phyloP scores from a whole-genome alignment of 2,113 vertebrate genomes.

The Cyphomyrus discorhynchus region DNA sequence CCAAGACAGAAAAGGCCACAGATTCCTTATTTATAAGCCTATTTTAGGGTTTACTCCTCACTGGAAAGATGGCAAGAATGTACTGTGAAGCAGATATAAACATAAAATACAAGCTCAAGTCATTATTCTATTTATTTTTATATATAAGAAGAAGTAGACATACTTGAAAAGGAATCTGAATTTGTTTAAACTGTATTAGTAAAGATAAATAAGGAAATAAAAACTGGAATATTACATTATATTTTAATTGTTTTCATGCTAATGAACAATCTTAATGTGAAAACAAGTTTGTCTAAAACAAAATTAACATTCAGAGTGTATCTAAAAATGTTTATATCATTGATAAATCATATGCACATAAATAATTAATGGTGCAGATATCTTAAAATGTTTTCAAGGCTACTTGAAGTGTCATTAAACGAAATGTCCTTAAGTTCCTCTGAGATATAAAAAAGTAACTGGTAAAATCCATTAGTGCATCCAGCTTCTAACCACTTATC shows the following conservation, averaged over 20 bases:
- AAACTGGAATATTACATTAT: background rate
- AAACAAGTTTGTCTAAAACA: background rate
- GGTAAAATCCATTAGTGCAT: background rate
- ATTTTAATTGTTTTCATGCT: background rate
- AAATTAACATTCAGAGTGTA: background rate
- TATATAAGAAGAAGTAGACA: background rate
- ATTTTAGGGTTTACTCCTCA: conserved; percentile 57
- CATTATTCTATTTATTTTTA: background rate
- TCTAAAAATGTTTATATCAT: background rate
- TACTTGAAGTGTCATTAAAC: background rate
- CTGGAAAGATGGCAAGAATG: conserved; percentile 44
- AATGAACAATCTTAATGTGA: background rate
- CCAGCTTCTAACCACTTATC: background rate
- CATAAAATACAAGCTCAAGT: background rate
- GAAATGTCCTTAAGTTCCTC: background rate
- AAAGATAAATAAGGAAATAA: background rate
- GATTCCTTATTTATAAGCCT: conserved; percentile 73
- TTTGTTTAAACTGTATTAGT: background rate
- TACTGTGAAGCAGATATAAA: conserved; percentile 2
- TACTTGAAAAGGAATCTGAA: background rate
- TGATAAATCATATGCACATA: background rate
- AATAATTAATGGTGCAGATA: background rate
- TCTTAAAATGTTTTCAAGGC: background rate
- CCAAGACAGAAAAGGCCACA: conserved; percentile 60
- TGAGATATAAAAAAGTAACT: background rate